Percentiles rank a stretch among this genome's conserved stretches.
phyloP scores from a whole-genome alignment of 2,888 invertebrate genomes.

The Watsonalla binaria region DNA sequence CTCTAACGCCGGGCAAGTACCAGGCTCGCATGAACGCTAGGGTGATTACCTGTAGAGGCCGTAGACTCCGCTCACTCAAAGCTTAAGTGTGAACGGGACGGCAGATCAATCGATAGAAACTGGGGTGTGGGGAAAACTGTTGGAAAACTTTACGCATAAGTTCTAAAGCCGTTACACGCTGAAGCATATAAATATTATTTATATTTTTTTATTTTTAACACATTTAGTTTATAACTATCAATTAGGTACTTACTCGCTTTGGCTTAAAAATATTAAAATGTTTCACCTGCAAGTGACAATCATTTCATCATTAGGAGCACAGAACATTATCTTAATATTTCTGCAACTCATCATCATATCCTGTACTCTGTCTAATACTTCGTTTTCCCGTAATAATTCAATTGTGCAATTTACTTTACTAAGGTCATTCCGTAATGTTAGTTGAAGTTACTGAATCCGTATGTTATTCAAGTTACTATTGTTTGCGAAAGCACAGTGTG shows the following conservation, averaged over 20 bases:
- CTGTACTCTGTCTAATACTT: not conserved
- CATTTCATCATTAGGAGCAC: not conserved
- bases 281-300: no score
- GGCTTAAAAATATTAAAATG: no score
- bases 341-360: constrained; percentile 1
- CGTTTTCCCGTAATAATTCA: not conserved
- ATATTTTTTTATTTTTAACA: not conserved
- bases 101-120: constrained; percentile 17
- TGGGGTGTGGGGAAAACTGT: constrained; percentile 5
- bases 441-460: no score
- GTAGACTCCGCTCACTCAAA: constrained; percentile 19
- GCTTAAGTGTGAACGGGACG: constrained; percentile 27
- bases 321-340: not conserved
- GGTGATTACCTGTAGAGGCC: constrained; percentile 26
- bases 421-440: not conserved
- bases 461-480: no score
- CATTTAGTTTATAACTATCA: no score
- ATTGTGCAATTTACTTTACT: not conserved
- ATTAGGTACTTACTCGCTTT: no score
- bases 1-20: constrained; percentile 68
- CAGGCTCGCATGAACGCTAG: constrained; percentile 33
- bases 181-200: not conserved
- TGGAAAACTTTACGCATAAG: no score
- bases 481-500: no score
- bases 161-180: no score